These are phyloP conservation scores for Strigamia transsilvanica DNA, from an alignment of 2,888 invertebrate species.

Conservation along the genomic window DNA sequence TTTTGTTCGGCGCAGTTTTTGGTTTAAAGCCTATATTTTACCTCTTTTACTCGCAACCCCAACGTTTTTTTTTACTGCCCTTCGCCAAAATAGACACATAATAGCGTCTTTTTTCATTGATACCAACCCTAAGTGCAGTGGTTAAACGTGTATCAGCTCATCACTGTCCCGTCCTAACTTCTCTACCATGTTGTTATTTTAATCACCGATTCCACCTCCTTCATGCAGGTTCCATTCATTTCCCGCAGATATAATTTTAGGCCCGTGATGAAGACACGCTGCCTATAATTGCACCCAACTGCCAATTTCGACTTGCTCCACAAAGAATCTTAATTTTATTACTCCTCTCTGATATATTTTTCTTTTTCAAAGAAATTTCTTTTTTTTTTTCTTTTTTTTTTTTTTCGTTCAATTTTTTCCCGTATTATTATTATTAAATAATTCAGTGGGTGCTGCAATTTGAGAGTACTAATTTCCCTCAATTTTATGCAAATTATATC, in stretches of 20 bases:
- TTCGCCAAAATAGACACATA: not conserved
- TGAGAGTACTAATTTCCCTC: not conserved
- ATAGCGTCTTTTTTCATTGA: constrained; percentile 24
- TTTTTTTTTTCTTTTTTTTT: not conserved
- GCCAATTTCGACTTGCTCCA: constrained; percentile 22
- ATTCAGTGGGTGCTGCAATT: constrained; percentile 10
- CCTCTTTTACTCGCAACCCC: not conserved
- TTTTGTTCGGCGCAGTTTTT: not conserved
- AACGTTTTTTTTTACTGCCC: not conserved
- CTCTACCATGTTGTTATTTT: constrained; percentile 38
- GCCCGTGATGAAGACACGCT: constrained; percentile 25
- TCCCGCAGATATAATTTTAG: constrained; percentile 35
- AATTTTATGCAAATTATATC: constrained; percentile 18
- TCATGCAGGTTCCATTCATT: constrained; percentile 16
- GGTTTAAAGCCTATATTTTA: not conserved
- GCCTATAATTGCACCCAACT: constrained; percentile 22
- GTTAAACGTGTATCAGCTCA: constrained; percentile 24
- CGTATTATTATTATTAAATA: constrained; percentile 1
- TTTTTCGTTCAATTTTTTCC: too few relatives aligned
- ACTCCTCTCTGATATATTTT: constrained; percentile 24
- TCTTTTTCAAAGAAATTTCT: not conserved
- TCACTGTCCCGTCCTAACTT: constrained; percentile 32
- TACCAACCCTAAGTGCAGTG: constrained; percentile 21
- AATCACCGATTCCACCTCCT: constrained; percentile 34
- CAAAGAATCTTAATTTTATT: constrained; percentile 38